Percentiles rank a stretch among this genome's conserved stretches.
Conservation (phyloP, 2,888 invertebrate genomes). For the Polydrusus tereticollis region DNA sequence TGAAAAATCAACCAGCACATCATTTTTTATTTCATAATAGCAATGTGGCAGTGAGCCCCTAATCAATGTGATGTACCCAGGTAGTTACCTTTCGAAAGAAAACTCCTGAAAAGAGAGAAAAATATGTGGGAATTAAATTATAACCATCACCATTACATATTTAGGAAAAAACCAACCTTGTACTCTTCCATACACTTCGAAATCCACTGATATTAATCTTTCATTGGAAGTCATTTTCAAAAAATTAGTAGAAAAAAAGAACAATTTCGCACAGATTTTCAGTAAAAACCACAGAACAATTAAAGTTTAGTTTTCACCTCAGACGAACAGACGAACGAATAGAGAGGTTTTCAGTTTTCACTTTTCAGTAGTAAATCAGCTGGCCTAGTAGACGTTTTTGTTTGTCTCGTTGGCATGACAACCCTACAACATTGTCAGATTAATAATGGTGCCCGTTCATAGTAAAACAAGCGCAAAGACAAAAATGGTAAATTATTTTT, state of each 20-base stretch:
- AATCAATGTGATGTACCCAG: too few relatives aligned
- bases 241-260: background rate
- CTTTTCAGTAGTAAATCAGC: background rate
- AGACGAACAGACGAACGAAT: too few relatives aligned
- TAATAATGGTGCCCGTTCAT: too few relatives aligned
- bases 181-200: conserved; percentile 74
- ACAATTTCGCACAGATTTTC: too few relatives aligned
- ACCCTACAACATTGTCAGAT: background rate
- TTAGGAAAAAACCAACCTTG: conserved; percentile 68
- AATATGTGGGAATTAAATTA: too few relatives aligned
- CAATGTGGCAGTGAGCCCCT: too few relatives aligned
- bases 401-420: conserved; percentile 4
- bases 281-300: too few relatives aligned
- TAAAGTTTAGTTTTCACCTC: too few relatives aligned
- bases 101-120: conserved; percentile 67
- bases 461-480: too few relatives aligned
- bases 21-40: too few relatives aligned
- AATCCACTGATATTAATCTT: conserved; percentile 66
- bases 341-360: background rate
- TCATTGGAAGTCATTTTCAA: conserved; percentile 48
- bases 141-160: conserved; percentile 15
- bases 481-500: too few relatives aligned
- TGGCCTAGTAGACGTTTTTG: background rate
- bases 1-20: too few relatives aligned
- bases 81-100: conserved; percentile 73